A percentile compares a stretch with the other conserved stretches of the same genome.
Conservation (phyloP, 2,797 vertebrate genomes). For the Arrhamphus sclerolepis region DNA sequence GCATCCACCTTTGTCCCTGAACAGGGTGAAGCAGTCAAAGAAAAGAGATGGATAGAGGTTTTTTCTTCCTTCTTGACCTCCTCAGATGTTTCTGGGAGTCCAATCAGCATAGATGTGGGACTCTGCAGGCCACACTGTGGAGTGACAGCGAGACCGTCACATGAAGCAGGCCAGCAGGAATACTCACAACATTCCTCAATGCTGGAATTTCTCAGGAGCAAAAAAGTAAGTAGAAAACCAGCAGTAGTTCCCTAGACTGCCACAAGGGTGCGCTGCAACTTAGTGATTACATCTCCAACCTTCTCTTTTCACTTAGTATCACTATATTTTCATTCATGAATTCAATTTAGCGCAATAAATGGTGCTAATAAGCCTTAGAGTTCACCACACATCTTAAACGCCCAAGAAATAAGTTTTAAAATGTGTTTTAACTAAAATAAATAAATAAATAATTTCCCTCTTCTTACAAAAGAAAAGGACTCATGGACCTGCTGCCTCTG, state of each 20-base stretch:
- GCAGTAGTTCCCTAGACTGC: not conserved
- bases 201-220: slow-evolving; percentile 82
- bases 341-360: too few species aligned
- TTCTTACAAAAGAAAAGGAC: slow-evolving; percentile 29
- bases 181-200: slow-evolving; percentile 78
- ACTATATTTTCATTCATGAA: too few species aligned
- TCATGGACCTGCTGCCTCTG: slow-evolving; percentile 17
- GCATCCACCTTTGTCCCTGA: too few species aligned
- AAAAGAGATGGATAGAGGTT: too few species aligned
- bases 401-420: too few species aligned
- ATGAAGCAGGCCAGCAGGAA: slow-evolving; percentile 59
- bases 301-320: too few species aligned
- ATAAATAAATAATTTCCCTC: not conserved
- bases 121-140: slow-evolving; percentile 79
- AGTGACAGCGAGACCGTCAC: slow-evolving; percentile 24
- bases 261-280: slow-evolving; percentile 50
- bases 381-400: too few species aligned
- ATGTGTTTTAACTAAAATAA: too few species aligned
- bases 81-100: slow-evolving; percentile 82
- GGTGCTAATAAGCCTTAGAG: too few species aligned
- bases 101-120: slow-evolving; percentile 81
- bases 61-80: not conserved
- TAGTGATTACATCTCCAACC: not conserved
- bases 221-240: slow-evolving; percentile 69
- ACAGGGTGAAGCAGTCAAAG: too few species aligned